phyloP scores from a whole-genome alignment of 2,797 vertebrate species.

The Neosalanx taihuensis region DNA sequence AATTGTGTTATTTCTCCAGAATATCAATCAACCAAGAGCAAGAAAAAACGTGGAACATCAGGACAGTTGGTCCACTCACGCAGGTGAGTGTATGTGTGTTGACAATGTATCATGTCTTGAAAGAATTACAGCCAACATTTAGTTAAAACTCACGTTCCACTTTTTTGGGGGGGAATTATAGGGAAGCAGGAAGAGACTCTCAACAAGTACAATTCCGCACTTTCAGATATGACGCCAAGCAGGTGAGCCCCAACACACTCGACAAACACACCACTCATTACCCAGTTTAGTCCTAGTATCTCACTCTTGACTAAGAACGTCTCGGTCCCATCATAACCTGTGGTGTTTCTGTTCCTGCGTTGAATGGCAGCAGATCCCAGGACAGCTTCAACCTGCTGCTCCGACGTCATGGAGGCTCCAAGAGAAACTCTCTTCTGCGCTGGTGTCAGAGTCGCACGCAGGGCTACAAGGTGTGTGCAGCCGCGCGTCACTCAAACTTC shows the following conservation, averaged over 20 bases:
- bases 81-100: conserved; percentile 51
- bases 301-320: too few species aligned
- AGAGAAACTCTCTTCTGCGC: conserved; percentile 79
- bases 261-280: background rate
- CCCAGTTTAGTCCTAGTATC: too few species aligned
- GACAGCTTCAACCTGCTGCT: conserved; percentile 76
- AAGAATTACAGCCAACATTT: too few species aligned
- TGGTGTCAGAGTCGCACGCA: conserved; percentile 81
- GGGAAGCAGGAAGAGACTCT: conserved; percentile 69
- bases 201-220: conserved; percentile 65
- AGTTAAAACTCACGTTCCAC: background rate
- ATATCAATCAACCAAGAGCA: conserved; percentile 43
- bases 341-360: background rate
- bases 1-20: conserved; percentile 48
- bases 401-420: conserved; percentile 80
- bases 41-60: conserved; percentile 57
- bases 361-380: conserved; percentile 61
- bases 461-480: conserved; percentile 74
- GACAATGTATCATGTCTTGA: too few species aligned
- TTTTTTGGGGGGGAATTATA: conserved; percentile 38
- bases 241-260: conserved; percentile 58
- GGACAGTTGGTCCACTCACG: conserved; percentile 51
- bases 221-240: conserved; percentile 62
- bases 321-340: too few species aligned
- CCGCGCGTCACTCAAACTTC: background rate